Base-by-base conservation (phyloP, 1,140 invertebrate genomes). In the Pinna nobilis region DNA sequence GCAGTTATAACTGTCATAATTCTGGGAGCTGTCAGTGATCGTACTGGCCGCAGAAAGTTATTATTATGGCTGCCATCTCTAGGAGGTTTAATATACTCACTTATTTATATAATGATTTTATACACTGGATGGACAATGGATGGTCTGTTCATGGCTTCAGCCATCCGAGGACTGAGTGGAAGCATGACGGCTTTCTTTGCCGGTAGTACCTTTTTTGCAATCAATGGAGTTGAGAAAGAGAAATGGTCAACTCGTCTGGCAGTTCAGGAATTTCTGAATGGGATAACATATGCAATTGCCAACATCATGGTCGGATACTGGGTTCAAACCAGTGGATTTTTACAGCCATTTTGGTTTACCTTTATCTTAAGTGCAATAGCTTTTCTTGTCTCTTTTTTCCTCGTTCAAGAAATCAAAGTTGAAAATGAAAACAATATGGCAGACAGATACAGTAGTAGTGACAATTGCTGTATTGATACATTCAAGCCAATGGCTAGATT, bases 241-340 rank as follows among this genome's bases (percentile, higher is more conserved):
- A 79, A 86, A n/a, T 75, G 84, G 61, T 74, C 83, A 20, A 82
- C 81, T n/a, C 66, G 85, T 23, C 72, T 87, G 2, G 84, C 84
- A n/a, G 44, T 87, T 7, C 85, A 87, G 50, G 85, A 87, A 71
- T 80, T 86, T 70, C 71, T 87, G 41, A 87, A 85, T 80, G 85
- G 85, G 28, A 80, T 78, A 4, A 80, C 85, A 0, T 87, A 84
- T 78, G 85, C 85, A 9, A 57, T 85, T 64, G 85, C 80, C n/a
- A 87, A 87, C 76, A 80, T 87, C 11, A 85, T 87, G 82, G 85
- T 84, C 65, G 85, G 85, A 41, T 85, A 83, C 66, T 87, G 84
- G 84, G 84, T 87, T 7, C 81, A 84, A 63, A 74, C 81, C 37
- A 71, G 57, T 65, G 85, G 83, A 20, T 87, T 84, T 76, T 39